phyloP scores from a whole-genome alignment of 1,140 invertebrate species.

The Yoshiicerus persimilis region DNA sequence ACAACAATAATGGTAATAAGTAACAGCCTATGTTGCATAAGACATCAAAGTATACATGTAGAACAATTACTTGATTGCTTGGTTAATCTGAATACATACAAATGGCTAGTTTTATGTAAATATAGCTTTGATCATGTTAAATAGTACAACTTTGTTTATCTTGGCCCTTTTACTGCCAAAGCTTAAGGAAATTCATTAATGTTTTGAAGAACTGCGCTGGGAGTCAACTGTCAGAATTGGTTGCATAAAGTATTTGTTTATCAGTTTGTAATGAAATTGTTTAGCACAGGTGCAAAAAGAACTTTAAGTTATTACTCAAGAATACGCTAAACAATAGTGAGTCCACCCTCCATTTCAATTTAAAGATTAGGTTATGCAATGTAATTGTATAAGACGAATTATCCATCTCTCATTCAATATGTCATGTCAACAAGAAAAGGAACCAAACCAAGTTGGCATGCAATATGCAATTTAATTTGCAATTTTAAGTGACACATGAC shows the following conservation, averaged over 20 bases:
- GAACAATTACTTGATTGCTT: too few relatives aligned
- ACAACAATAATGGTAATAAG: too few relatives aligned
- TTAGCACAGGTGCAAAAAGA: not conserved
- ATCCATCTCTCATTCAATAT: not conserved
- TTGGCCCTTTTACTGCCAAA: too few relatives aligned
- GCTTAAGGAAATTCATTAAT: too few relatives aligned
- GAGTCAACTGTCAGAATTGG: not conserved
- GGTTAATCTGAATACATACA: too few relatives aligned
- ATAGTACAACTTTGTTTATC: too few relatives aligned
- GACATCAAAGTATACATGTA: too few relatives aligned
- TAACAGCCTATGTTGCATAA: too few relatives aligned
- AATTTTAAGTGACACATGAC: conserved; percentile 20
- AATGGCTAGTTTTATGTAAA: too few relatives aligned
- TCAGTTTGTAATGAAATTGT: too few relatives aligned
- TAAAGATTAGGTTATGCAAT: not conserved
- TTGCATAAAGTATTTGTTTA: not conserved
- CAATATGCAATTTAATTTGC: conserved; percentile 12
- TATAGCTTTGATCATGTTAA: too few relatives aligned
- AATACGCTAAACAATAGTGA: not conserved
- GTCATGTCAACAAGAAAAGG: not conserved
- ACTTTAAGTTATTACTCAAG: not conserved
- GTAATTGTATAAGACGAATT: not conserved
- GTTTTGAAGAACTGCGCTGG: too few relatives aligned
- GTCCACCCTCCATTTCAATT: not conserved
- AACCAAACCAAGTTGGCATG: not conserved